phyloP scores from a whole-genome alignment of 2,888 invertebrate species.

The Dasysyrphus albostriatus region DNA sequence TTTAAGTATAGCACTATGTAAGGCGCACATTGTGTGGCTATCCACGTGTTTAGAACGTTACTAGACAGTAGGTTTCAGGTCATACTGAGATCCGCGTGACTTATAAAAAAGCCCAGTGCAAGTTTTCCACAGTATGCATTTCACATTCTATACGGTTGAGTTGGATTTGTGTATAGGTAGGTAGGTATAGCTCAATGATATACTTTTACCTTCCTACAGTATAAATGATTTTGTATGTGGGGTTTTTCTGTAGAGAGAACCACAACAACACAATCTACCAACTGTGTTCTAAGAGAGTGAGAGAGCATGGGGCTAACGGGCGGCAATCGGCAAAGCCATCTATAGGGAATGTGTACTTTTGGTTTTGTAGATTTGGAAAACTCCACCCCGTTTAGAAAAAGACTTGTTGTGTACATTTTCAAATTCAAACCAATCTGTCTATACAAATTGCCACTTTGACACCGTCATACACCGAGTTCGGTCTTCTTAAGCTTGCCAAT shows the following conservation, averaged over 20 bases:
- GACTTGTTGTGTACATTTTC: conserved; percentile 66
- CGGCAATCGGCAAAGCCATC: conserved; percentile 37
- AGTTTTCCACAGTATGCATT: conserved; percentile 70
- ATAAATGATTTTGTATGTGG: conserved; percentile 42
- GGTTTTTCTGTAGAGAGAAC: conserved; percentile 43
- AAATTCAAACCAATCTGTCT: conserved; percentile 52
- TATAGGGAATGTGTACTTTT: conserved; percentile 46
- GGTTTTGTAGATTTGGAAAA: conserved; percentile 65
- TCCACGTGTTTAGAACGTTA: conserved; percentile 83
- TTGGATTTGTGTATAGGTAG: conserved; percentile 32
- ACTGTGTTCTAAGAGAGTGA: conserved; percentile 27
- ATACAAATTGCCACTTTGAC: conserved; percentile 58
- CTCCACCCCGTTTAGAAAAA: conserved; percentile 73
- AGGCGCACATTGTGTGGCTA: conserved; percentile 70
- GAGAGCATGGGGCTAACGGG: conserved; percentile 52
- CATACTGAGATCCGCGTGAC: conserved; percentile 84
- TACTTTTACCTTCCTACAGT: not conserved
- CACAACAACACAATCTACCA: conserved; percentile 33
- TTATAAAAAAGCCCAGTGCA: conserved; percentile 76
- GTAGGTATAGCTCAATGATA: not conserved
- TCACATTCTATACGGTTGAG: conserved; percentile 57
- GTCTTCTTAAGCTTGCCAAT: conserved; percentile 42
- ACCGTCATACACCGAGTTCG: conserved; percentile 46
- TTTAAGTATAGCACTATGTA: conserved; percentile 31
- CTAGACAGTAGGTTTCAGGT: conserved; percentile 83